These are phyloP conservation scores for Borostomias antarcticus DNA, from an alignment of 2,797 vertebrate genomes.

Conservation along the genomic window DNA sequence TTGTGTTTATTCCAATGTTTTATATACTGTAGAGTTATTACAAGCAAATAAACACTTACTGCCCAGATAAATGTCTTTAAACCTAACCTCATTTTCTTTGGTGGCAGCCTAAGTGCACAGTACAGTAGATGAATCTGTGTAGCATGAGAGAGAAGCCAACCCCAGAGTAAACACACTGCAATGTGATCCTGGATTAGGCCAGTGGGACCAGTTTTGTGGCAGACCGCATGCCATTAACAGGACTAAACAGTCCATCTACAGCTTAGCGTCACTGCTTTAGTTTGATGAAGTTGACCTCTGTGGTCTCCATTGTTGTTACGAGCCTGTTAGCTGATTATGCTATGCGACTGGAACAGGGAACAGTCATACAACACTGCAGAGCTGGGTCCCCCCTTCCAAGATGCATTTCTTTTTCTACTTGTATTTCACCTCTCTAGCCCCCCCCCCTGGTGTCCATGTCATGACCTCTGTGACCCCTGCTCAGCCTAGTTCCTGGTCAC, in stretches of 20 bases:
- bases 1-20: too few relatives aligned
- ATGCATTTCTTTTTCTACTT: constrained; percentile 23
- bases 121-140: too few relatives aligned
- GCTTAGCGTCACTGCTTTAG: constrained; percentile 45
- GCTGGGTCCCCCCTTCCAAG: constrained; percentile 8
- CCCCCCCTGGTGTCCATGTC: constrained; percentile 33
- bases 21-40: too few relatives aligned
- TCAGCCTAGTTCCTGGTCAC: constrained; percentile 22
- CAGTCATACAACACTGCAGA: constrained; percentile 34
- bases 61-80: too few relatives aligned
- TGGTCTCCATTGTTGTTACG: constrained; percentile 56
- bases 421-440: constrained; percentile 42
- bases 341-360: constrained; percentile 29
- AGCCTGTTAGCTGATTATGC: constrained; percentile 46
- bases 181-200: constrained; percentile 32
- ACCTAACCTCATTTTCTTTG: too few relatives aligned
- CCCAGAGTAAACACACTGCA: constrained; percentile 43
- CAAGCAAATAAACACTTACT: too few relatives aligned
- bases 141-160: background rate
- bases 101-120: too few relatives aligned
- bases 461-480: constrained; percentile 34
- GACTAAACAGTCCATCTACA: constrained; percentile 42
- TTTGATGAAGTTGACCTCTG: constrained; percentile 56
- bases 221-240: constrained; percentile 42
- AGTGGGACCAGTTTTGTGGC: constrained; percentile 54